Evolutionary conservation across 2,113 vertebrate species (phyloP), one percentile per base, ranked within the genome.

Genomic region (Triplophysa rosa): DNA sequence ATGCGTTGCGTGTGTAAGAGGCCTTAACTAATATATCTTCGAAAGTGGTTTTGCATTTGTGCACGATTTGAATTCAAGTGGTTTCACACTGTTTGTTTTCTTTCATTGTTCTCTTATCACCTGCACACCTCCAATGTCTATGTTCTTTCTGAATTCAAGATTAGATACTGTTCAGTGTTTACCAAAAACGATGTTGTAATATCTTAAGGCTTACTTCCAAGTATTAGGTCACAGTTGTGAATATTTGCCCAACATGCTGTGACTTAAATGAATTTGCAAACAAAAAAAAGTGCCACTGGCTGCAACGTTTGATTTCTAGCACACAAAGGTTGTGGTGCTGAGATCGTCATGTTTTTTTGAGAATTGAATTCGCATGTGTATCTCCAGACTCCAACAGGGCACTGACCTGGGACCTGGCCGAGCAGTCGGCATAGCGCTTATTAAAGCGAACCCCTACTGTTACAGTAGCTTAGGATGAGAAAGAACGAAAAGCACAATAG

Each of bases 401-500:
- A 8, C 58, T 80, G 78, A 80, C 67, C 67, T 72, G 14, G 71
- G 68, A 64, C 59, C 67, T 71, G 56, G 8, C 54, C 54, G 37
- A 74, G 37, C 56, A 45, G n/a, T 54, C 56, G 16, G 3, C 21
- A 63, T 29, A 13, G 7, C 16, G 0, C 24, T 76, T 54, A 65
- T 76, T 65, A 76, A 65, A 42, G 52, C 61, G 29, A 65, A 65
- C 73, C 45, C 73, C 61, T 76, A 64, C 73, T 65, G 73, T 76
- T 62, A 26, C 59, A 63, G 45, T 26, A 71, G 67, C 49, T 37
- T 23, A 12, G 42, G 9, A 45, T 19, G 17, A 79, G 23, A 79
- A 11, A 9, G 59, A 40, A 19, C 6, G 1, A 70, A 11, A 63
- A 45, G 12, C 11, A 8, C 8, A 21, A 21, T 8, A 8, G 2